phyloP scores from a whole-genome alignment of 2,888 invertebrate genomes.

The Parthenolecanium corni region DNA sequence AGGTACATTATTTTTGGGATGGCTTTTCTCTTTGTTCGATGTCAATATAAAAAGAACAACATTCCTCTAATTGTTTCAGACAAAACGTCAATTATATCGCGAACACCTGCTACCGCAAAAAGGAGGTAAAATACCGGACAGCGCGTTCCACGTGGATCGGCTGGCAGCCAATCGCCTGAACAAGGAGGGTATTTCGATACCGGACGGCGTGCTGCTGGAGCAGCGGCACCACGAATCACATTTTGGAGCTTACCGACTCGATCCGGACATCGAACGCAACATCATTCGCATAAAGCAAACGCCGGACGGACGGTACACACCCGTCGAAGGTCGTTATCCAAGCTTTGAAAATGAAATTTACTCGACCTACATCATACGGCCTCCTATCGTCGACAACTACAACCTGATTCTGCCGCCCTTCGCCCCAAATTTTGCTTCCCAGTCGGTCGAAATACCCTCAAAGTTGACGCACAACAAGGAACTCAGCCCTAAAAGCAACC shows the following conservation, averaged over 20 bases:
- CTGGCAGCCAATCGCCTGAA: conserved; percentile 49
- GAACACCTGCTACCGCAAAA: conserved; percentile 50
- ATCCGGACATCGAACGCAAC: conserved; percentile 34
- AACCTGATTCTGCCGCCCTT: conserved; percentile 32
- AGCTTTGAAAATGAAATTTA: conserved; percentile 42
- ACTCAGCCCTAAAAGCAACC: conserved; percentile 3
- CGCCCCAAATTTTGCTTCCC: conserved; percentile 29
- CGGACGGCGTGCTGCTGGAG: conserved; percentile 48
- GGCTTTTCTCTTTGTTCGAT: neutral
- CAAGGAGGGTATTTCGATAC: conserved; percentile 49
- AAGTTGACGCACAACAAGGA: conserved; percentile 13
- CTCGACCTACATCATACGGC: conserved; percentile 48
- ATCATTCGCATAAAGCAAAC: conserved; percentile 38
- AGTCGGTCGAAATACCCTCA: conserved; percentile 1
- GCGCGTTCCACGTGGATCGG: conserved; percentile 49
- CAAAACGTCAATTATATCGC: conserved; percentile 52
- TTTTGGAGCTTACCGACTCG: conserved; percentile 34
- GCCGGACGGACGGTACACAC: conserved; percentile 43
- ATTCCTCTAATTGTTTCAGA: conserved; percentile 36
- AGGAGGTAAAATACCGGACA: conserved; percentile 53
- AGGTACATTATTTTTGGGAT: neutral
- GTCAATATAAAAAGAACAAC: neutral
- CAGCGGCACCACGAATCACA: conserved; percentile 38
- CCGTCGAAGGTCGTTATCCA: conserved; percentile 38
- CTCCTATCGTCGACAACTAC: conserved; percentile 35